Percentiles rank a stretch among this genome's conserved stretches.
phyloP scores from a whole-genome alignment of 53 echinoderm and acorn worm genomes.

The Arbacia lixula region DNA sequence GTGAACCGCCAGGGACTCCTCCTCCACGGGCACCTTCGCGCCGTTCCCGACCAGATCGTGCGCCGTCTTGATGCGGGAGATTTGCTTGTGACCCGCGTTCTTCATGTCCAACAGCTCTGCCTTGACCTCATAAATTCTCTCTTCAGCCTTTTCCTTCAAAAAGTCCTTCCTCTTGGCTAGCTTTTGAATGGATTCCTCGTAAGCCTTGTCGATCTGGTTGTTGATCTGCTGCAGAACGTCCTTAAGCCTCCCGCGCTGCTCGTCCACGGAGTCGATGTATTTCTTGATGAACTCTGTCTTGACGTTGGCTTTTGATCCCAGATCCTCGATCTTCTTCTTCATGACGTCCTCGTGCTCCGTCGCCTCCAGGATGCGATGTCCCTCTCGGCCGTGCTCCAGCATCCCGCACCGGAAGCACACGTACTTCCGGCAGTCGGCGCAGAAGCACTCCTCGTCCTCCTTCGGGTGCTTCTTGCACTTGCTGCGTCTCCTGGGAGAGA shows the following conservation, averaged over 20 bases:
- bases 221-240: not conserved
- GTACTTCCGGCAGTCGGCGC: slow-evolving; percentile 33
- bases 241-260: slow-evolving; percentile 9
- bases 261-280: slow-evolving; percentile 27
- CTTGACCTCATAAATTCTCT: not conserved
- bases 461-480: slow-evolving; percentile 36
- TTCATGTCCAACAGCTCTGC: not conserved
- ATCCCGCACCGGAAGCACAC: slow-evolving; percentile 50
- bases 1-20: not conserved
- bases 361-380: slow-evolving; percentile 28
- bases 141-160: not conserved
- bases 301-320: not conserved
- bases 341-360: slow-evolving; percentile 16
- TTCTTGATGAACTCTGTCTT: slow-evolving; percentile 3
- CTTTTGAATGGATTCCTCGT: slow-evolving; percentile 40
- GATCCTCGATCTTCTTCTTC: slow-evolving; percentile 35
- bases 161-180: slow-evolving; percentile 10
- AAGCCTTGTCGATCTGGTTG: slow-evolving; percentile 16
- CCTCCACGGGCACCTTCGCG: not conserved
- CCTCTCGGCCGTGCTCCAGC: slow-evolving; percentile 21
- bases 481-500: not conserved
- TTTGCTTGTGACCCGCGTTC: not conserved
- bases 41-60: not conserved
- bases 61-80: not conserved
- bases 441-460: slow-evolving; percentile 37